Evolutionary conservation across 2,888 invertebrate species (phyloP).

Genomic region (Conus canariensis): DNA sequence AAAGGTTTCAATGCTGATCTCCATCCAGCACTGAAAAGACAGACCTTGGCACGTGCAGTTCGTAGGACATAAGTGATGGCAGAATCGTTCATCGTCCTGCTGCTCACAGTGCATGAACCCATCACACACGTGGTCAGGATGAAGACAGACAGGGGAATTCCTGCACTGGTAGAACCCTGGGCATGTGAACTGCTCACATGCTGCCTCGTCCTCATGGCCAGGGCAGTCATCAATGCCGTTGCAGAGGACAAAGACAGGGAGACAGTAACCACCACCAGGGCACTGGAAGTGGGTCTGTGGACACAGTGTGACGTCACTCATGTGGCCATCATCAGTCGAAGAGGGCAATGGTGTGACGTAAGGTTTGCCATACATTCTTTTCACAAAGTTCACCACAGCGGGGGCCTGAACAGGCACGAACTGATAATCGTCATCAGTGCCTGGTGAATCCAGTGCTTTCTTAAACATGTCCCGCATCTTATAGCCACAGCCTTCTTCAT

Average conservation of each 20-base stretch:
- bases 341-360: not conserved
- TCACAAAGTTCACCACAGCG: not conserved
- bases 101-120: not conserved
- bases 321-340: not conserved
- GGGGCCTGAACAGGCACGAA: not conserved
- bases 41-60: not conserved
- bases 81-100: conserved; percentile 13
- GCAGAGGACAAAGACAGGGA: not conserved
- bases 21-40: not conserved
- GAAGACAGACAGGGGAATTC: not conserved
- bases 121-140: conserved; percentile 6
- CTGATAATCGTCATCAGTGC: no score
- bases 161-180: not conserved
- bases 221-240: not conserved
- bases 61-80: not conserved
- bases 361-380: not conserved
- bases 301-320: not conserved
- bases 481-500: no score
- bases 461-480: no score
- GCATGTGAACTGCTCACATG: not conserved
- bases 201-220: not conserved
- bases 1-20: not conserved
- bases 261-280: not conserved
- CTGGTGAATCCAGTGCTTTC: no score
- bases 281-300: not conserved